These are phyloP conservation scores for Helogale parvula DNA, from an alignment of 2,113 vertebrate species.

Conservation along the genomic window DNA sequence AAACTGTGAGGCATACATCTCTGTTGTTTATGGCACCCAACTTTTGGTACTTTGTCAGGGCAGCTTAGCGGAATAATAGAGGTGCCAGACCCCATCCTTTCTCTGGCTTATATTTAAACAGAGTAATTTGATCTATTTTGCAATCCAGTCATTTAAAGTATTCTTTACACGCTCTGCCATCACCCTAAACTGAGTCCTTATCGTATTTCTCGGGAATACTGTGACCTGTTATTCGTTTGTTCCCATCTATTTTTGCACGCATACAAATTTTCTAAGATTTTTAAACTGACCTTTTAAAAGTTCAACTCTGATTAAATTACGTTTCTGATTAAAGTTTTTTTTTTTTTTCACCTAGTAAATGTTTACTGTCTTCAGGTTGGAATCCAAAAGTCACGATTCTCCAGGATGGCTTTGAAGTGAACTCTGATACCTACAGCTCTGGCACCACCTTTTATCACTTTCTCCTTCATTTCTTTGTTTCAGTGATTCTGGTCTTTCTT, in stretches of 20 bases:
- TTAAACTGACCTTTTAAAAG: neutral
- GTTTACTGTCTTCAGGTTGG: neutral
- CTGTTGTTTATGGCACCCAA: neutral
- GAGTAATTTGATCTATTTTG: neutral
- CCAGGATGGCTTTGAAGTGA: neutral
- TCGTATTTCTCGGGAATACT: too few relatives aligned
- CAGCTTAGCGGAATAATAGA: neutral
- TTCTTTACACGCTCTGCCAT: neutral
- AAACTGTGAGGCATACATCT: neutral
- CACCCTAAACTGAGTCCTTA: neutral
- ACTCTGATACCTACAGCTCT: rapidly evolving
- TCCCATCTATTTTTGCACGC: neutral
- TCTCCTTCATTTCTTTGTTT: neutral
- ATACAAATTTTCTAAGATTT: neutral
- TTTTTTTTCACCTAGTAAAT: neutral
- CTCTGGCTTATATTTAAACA: neutral
- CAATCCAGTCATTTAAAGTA: neutral
- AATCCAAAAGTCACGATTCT: neutral
- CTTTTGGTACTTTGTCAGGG: neutral
- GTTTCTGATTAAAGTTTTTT: neutral
- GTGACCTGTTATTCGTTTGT: neutral
- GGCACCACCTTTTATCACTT: neutral
- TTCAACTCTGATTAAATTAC: neutral
- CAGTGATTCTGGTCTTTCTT: neutral
- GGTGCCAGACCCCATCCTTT: too few relatives aligned